Percentiles rank a stretch among this genome's conserved stretches.
These are phyloP conservation scores for Laupala kohalensis DNA, from an alignment of 1,140 invertebrate species.

Conservation along the genomic window DNA sequence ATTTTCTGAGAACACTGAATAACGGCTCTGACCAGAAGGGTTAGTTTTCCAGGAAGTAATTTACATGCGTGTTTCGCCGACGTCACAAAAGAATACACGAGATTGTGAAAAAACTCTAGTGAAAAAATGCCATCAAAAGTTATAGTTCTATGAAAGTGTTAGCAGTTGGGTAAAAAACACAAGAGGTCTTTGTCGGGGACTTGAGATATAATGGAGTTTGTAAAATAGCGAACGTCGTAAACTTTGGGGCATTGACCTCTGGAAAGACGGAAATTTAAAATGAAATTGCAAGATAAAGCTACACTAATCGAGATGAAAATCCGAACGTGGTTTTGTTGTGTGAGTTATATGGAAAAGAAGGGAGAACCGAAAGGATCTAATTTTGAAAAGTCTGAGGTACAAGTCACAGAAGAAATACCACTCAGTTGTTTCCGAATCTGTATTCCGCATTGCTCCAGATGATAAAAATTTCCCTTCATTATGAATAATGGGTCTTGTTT, in stretches of 20 bases:
- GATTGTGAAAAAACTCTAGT: neutral
- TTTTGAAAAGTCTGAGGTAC: no score
- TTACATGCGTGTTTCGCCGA: neutral
- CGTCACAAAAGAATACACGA: neutral
- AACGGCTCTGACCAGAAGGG: no score
- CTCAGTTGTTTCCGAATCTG: no score
- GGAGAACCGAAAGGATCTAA: neutral
- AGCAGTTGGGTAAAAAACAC: neutral
- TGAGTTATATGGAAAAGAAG: neutral
- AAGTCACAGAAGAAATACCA: no score
- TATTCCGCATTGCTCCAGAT: no score
- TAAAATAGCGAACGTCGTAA: neutral
- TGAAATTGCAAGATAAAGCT: neutral
- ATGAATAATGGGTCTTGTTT: no score
- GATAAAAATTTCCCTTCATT: no score
- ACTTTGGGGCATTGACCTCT: neutral
- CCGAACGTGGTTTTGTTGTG: neutral
- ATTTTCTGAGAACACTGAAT: no score
- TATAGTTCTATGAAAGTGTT: neutral
- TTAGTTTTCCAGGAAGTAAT: neutral
- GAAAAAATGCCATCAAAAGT: neutral
- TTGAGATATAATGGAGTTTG: neutral
- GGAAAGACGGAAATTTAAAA: neutral
- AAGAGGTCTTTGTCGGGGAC: neutral
- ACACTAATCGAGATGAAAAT: neutral